phyloP scores from a whole-genome alignment of 2,888 invertebrate genomes.

The Melangyna quadrimaculata region DNA sequence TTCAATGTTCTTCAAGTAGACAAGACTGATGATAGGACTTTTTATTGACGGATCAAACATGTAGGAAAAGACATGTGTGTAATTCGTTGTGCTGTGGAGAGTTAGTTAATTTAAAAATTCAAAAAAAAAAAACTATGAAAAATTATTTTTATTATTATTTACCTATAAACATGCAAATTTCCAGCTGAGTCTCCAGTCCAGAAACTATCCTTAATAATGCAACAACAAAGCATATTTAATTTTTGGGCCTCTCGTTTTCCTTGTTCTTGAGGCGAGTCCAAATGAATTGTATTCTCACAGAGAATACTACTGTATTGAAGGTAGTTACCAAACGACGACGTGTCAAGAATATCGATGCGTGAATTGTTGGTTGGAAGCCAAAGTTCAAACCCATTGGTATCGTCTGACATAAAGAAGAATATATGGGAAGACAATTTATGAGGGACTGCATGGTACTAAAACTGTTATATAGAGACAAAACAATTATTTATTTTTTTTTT shows the following conservation, averaged over 20 bases:
- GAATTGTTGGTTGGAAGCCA: slow-evolving; percentile 88
- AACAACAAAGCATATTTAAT: slow-evolving; percentile 81
- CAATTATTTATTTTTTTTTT: too few species aligned
- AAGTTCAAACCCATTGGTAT: slow-evolving; percentile 85
- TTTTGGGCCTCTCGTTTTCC: slow-evolving; percentile 73
- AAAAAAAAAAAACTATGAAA: neutral
- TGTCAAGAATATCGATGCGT: slow-evolving; percentile 84
- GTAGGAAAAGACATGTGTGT: slow-evolving; percentile 84
- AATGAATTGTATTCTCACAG: slow-evolving; percentile 76
- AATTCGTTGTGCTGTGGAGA: slow-evolving; percentile 83
- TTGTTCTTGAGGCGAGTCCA: slow-evolving; percentile 72
- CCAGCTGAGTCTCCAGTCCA: slow-evolving; percentile 96
- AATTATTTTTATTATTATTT: slow-evolving; percentile 72
- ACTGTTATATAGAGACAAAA: too few species aligned
- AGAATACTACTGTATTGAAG: slow-evolving; percentile 83
- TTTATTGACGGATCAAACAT: slow-evolving; percentile 86
- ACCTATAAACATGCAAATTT: slow-evolving; percentile 91
- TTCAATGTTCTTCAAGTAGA: slow-evolving; percentile 85
- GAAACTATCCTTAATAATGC: slow-evolving; percentile 88
- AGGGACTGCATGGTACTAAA: too few species aligned
- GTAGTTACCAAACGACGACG: slow-evolving; percentile 83
- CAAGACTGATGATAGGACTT: slow-evolving; percentile 86
- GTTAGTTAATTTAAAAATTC: too few species aligned
- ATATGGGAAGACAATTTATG: too few species aligned
- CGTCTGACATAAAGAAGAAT: slow-evolving; percentile 78